Evolutionary conservation across 2,888 invertebrate genomes (phyloP).

Genomic region (Epirrhoe alternata): DNA sequence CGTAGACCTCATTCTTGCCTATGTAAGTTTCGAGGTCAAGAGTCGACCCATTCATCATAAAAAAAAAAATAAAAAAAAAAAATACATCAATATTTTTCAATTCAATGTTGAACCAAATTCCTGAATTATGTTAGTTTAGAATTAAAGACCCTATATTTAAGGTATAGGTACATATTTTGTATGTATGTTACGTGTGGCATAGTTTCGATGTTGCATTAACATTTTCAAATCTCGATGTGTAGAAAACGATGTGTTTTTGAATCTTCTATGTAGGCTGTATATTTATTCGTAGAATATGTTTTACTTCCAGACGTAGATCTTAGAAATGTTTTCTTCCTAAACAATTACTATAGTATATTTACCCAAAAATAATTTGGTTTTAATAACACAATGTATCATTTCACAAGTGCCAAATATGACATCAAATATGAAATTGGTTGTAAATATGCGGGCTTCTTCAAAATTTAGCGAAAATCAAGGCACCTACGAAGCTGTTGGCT

Average conservation of each 20-base stretch:
- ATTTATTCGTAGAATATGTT: constrained; percentile 5
- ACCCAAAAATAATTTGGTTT: no score
- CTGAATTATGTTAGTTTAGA: no score
- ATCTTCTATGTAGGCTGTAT: constrained; percentile 2
- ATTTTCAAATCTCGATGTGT: constrained; percentile 40
- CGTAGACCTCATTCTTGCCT: no score
- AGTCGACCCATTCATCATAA: no score
- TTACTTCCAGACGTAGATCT: constrained; percentile 12
- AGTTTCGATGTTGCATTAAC: constrained; percentile 37
- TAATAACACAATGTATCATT: background rate
- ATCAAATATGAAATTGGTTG: constrained; percentile 1
- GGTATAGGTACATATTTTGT: constrained; percentile 2
- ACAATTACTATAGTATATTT: no score
- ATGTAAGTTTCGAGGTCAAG: no score
- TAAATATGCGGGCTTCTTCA: background rate
- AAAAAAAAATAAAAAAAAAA: no score
- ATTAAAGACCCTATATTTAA: no score
- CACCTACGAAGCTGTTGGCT: background rate
- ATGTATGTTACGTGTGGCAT: constrained; percentile 16
- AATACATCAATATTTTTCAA: no score
- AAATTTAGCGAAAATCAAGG: background rate
- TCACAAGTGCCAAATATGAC: background rate
- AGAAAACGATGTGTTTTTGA: constrained; percentile 26
- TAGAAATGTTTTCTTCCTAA: constrained; percentile 1
- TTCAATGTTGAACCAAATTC: no score